A percentile compares a stretch with the other conserved stretches of the same genome.
These are phyloP conservation scores for Sylvietta virens DNA, from an alignment of 2,113 vertebrate genomes.

Conservation along the genomic window DNA sequence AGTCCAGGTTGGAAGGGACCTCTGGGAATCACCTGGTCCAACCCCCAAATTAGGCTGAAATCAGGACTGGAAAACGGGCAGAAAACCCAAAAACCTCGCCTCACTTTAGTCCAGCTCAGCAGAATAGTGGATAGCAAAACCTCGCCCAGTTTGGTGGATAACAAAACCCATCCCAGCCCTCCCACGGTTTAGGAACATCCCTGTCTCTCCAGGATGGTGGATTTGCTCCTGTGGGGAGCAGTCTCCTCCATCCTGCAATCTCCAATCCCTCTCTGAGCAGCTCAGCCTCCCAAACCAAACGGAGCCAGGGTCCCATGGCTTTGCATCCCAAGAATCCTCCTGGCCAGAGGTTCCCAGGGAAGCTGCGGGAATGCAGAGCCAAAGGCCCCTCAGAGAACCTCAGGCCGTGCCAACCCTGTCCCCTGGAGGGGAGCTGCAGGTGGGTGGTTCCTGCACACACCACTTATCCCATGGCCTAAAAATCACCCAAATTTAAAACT, in stretches of 20 bases:
- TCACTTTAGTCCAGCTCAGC: neutral
- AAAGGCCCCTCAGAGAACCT: neutral
- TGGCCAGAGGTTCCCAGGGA: neutral
- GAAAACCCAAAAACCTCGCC: fast-evolving
- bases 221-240: neutral
- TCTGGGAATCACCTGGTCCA: neutral
- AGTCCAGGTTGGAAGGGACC: fast-evolving
- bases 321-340: neutral
- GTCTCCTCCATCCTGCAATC: neutral
- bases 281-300: neutral
- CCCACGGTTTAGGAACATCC: fast-evolving
- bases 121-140: neutral
- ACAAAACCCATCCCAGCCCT: neutral
- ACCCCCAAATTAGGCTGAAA: neutral
- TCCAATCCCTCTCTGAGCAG: neutral
- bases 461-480: neutral
- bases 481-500: neutral
- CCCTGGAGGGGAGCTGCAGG: neutral
- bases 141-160: fast-evolving
- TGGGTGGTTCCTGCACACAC: neutral
- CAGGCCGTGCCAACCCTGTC: neutral
- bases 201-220: neutral
- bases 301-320: neutral
- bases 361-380: neutral
- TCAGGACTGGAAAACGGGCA: neutral